Evolutionary conservation across 2,113 vertebrate genomes (phyloP).

Genomic region (Thryonomys swinderianus): DNA sequence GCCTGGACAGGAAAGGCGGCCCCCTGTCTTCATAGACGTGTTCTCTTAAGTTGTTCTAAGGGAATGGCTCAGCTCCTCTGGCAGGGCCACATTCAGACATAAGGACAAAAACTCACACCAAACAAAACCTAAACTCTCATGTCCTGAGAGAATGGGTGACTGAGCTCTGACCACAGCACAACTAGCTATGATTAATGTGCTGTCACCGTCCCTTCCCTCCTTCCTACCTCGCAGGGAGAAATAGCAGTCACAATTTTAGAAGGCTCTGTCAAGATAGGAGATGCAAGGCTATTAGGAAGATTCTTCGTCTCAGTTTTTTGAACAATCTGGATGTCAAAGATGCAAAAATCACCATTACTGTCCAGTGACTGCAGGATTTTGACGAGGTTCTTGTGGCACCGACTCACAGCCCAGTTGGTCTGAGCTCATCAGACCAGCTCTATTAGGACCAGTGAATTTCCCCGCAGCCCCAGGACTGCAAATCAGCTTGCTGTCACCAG

Average conservation of each 20-base stretch:
- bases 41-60: conserved; percentile 8
- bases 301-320: neutral
- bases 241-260: neutral
- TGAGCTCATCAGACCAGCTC: conserved; percentile 60
- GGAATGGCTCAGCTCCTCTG: neutral
- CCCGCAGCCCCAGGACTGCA: conserved; percentile 52
- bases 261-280: neutral
- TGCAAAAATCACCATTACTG: neutral
- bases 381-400: conserved; percentile 34
- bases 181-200: neutral
- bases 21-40: neutral
- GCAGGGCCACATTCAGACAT: neutral
- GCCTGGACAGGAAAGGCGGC: neutral
- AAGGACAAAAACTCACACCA: neutral
- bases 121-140: neutral
- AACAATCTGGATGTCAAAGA: neutral
- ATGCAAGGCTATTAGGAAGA: neutral
- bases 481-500: conserved; percentile 69
- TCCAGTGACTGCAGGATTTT: neutral
- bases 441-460: conserved; percentile 71
- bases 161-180: neutral
- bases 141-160: neutral
- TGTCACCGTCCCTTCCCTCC: rapidly evolving
- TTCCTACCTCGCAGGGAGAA: neutral
- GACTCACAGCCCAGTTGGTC: conserved; percentile 32